Evolutionary conservation across 1,140 invertebrate genomes (phyloP).

Genomic region (Hestina assimilis): DNA sequence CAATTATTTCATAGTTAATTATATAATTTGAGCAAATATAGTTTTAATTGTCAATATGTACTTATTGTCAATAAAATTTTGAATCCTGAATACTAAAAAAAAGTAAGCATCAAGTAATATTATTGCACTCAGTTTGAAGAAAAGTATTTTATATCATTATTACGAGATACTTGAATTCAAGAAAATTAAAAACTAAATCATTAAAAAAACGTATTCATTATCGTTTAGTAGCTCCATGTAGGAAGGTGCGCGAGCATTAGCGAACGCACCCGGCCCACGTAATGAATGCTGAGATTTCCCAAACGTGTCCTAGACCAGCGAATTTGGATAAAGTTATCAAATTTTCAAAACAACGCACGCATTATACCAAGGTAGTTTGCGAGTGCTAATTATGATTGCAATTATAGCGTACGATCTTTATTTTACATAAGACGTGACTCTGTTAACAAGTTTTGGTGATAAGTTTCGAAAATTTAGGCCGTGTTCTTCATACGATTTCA

Average conservation of each 20-base stretch:
- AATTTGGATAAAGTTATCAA: conserved; percentile 76
- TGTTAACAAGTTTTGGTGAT: neutral
- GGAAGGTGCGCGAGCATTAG: conserved; percentile 65
- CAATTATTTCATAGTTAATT: too few species aligned
- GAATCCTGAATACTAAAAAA: too few species aligned
- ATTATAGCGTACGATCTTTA: conserved; percentile 31
- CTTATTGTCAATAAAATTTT: too few species aligned
- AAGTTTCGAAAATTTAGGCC: neutral
- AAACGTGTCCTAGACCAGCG: conserved; percentile 63
- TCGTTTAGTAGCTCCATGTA: neutral
- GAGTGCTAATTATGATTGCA: conserved; percentile 66
- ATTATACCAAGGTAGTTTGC: conserved; percentile 44
- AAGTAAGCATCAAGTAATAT: too few species aligned
- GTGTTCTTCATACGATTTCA: neutral
- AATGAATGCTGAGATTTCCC: conserved; percentile 70
- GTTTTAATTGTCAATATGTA: too few species aligned
- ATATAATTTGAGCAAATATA: too few species aligned
- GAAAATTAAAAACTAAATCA: neutral
- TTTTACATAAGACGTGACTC: neutral
- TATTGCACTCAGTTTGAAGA: too few species aligned
- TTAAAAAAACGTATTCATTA: neutral
- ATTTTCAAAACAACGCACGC: conserved; percentile 73
- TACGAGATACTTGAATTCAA: too few species aligned
- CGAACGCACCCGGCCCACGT: conserved; percentile 46
- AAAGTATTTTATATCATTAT: too few species aligned